A percentile compares a stretch with the other conserved stretches of the same genome.
phyloP scores from a whole-genome alignment of 2,113 vertebrate genomes.

The Oncorhynchus nerka region DNA sequence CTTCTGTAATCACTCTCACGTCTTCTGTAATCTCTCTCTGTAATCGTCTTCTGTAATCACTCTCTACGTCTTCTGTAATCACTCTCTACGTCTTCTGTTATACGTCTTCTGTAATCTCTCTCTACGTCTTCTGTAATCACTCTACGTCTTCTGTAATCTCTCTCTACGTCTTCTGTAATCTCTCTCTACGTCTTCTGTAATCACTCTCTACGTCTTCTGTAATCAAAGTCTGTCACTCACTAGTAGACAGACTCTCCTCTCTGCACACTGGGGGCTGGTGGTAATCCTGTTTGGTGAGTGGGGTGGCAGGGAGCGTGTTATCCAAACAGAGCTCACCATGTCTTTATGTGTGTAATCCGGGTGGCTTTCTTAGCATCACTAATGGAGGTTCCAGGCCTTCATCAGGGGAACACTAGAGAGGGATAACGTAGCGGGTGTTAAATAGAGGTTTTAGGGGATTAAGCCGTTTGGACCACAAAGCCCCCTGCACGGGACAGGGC shows the following conservation, averaged over 20 bases:
- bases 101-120: too few relatives aligned
- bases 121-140: too few relatives aligned
- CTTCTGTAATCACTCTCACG: too few relatives aligned
- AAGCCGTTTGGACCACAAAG: conserved; percentile 41
- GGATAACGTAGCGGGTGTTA: conserved; percentile 68
- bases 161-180: too few relatives aligned
- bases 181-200: too few relatives aligned
- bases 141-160: too few relatives aligned
- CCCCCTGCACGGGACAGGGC: not conserved
- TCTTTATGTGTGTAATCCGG: conserved; percentile 64
- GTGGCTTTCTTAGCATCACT: conserved; percentile 57
- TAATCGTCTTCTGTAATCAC: too few relatives aligned
- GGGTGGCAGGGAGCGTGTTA: conserved; percentile 41
- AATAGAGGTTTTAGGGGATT: conserved; percentile 78
- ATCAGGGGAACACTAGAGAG: conserved; percentile 48
- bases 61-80: too few relatives aligned
- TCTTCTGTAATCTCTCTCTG: too few relatives aligned
- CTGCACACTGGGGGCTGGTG: conserved; percentile 25
- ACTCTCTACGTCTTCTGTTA: too few relatives aligned
- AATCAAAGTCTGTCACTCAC: not conserved
- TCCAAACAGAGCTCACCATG: conserved; percentile 67
- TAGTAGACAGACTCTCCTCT: not conserved
- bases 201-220: too few relatives aligned
- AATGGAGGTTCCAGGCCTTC: conserved; percentile 49
- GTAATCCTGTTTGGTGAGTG: conserved; percentile 56